Conservation (phyloP, 2,797 vertebrate genomes). For the Leuciscus waleckii region DNA sequence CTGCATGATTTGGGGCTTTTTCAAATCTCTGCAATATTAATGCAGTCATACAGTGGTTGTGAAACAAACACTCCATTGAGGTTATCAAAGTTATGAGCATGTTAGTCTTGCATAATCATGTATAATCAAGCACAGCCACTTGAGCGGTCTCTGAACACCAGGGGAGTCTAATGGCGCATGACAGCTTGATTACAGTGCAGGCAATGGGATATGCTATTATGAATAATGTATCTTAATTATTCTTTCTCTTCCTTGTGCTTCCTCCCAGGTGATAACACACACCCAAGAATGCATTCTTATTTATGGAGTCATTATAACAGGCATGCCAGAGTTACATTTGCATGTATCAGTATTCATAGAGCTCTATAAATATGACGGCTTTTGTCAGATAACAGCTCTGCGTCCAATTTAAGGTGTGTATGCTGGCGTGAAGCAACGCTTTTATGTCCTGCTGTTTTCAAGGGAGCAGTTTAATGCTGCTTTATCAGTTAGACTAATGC, state of each 20-base stretch:
- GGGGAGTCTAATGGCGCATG: conserved; percentile 45
- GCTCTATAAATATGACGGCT: conserved; percentile 32
- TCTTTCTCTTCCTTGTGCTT: conserved; percentile 6
- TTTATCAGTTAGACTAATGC: conserved; percentile 38
- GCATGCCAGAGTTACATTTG: conserved; percentile 37
- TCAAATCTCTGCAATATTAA: conserved; percentile 40
- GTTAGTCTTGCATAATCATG: conserved; percentile 32
- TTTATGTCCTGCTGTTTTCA: conserved; percentile 19
- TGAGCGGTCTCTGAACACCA: conserved; percentile 6
- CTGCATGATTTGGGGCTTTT: conserved; percentile 25
- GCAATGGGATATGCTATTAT: conserved; percentile 58
- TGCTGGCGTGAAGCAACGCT: not conserved
- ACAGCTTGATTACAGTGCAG: conserved; percentile 57
- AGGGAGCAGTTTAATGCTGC: not conserved
- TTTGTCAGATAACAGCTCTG: conserved; percentile 29
- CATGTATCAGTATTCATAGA: conserved; percentile 46
- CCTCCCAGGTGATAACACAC: conserved; percentile 34
- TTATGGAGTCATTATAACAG: conserved; percentile 54
- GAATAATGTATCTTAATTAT: conserved; percentile 66
- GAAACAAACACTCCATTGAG: conserved; percentile 25
- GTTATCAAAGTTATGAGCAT: conserved; percentile 35
- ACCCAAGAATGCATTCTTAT: conserved; percentile 28
- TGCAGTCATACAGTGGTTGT: conserved; percentile 16
- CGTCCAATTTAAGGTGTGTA: conserved; percentile 20
- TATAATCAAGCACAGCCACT: conserved; percentile 28